Evolutionary conservation across 2,888 invertebrate genomes (phyloP), one percentile per base, ranked within the genome.

Genomic region (Platycheirus rosarum): DNA sequence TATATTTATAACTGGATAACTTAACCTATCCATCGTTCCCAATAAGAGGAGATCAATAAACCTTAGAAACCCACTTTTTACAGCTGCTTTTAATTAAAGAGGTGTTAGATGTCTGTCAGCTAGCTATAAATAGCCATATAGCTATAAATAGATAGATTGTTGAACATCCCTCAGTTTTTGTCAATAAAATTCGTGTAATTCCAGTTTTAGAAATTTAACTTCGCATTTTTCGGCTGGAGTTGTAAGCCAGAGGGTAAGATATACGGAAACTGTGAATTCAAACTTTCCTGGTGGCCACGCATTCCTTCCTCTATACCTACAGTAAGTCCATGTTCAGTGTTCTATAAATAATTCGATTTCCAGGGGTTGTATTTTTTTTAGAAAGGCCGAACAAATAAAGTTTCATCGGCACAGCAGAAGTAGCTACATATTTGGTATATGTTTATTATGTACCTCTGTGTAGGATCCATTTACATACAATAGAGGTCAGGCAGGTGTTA

Each of bases 401-500:
- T 35, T 11, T 35, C 35, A 35, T n/a, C n/a, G n/a, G n/a, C n/a
- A n/a, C n/a, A n/a, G n/a, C n/a, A n/a, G n/a, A n/a, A n/a, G n/a
- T n/a, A n/a, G n/a, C n/a, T n/a, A 26, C 26, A 26, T 26, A 26
- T 35, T 11, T n/a, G n/a, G 35, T 35, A 35, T 11, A 35, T 35
- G 18, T 42, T 3, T 14, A 42, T 16, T 16, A 42, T 42, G 2
- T n/a, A 7, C n/a, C n/a, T 35, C 35, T 35, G 35, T 9, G 35
- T 35, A 35, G 35, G 35, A 11, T 35, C 35, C 3, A 37, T 73
- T 35, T 23, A 48, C 48, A 49, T 49, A 66, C 42, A 57, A 74
- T 57, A 57, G 57, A 44, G 68, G 75, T 75, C 60, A 62, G 68
- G 29, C 62, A 62, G 66, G 74, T 66, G 66, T 37, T 65, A 57